These are phyloP conservation scores for Clarias batrachus DNA, from an alignment of 2,113 vertebrate species.

Conservation along the genomic window DNA sequence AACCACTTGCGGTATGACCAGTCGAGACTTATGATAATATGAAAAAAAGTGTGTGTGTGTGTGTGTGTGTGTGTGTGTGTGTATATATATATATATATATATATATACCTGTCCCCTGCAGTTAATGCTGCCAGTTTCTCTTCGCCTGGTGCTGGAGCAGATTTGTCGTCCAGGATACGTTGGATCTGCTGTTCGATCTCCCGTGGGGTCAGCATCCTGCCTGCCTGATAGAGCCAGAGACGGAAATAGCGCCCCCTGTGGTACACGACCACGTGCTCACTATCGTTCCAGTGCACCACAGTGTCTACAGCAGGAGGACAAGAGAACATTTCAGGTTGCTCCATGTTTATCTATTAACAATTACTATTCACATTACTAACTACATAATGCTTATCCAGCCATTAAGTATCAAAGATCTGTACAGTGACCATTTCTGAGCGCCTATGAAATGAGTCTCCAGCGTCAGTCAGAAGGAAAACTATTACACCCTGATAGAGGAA, in stretches of 20 bases:
- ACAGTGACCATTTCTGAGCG: neutral
- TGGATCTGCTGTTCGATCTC: constrained; percentile 87
- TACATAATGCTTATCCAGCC: neutral
- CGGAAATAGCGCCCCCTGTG: constrained; percentile 86
- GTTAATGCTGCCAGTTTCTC: constrained; percentile 82
- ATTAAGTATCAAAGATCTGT: neutral
- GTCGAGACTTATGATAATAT: neutral
- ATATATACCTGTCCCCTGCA: constrained; percentile 77
- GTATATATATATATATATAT: neutral
- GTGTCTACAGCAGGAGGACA: constrained; percentile 66
- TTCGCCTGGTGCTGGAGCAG: constrained; percentile 74
- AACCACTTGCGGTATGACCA: neutral
- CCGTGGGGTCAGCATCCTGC: constrained; percentile 76
- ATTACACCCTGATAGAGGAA: neutral
- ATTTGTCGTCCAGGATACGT: constrained; percentile 78
- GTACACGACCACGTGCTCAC: constrained; percentile 81
- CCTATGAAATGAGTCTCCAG: neutral
- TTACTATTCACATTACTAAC: neutral
- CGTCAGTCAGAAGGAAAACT: neutral
- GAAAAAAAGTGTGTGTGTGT: neutral
- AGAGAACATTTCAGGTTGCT: neutral
- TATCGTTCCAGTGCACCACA: constrained; percentile 80
- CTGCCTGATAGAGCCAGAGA: constrained; percentile 76
- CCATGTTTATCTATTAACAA: neutral
- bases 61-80: neutral